Conservation (phyloP, 2,888 invertebrate species). For the Scaptodrosophila latifasciaeformis region DNA sequence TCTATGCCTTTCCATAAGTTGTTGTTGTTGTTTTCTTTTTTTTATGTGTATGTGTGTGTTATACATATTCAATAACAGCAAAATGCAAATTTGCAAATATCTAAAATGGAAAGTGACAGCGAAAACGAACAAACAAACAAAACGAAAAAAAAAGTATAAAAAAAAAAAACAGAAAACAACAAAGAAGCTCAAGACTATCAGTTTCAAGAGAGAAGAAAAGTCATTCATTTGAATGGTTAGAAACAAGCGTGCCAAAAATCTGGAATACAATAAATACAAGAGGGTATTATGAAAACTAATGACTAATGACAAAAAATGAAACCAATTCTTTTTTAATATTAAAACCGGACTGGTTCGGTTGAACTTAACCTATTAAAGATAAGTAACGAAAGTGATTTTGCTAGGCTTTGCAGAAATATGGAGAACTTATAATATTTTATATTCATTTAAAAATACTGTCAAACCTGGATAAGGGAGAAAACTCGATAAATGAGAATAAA, state of each 20-base stretch:
- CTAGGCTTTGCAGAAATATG: too few relatives aligned
- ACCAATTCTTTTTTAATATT: too few relatives aligned
- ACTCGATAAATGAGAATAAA: too few relatives aligned
- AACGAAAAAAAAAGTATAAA: not conserved
- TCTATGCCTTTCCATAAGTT: constrained; percentile 13
- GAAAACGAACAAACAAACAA: constrained; percentile 26
- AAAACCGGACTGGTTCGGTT: too few relatives aligned
- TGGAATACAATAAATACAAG: too few relatives aligned
- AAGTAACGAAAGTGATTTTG: too few relatives aligned
- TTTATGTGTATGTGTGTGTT: constrained; percentile 27
- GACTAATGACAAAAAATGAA: too few relatives aligned
- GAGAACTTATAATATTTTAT: too few relatives aligned
- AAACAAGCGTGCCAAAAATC: not conserved
- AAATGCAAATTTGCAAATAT: constrained; percentile 62
- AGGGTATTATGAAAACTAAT: too few relatives aligned
- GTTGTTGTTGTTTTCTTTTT: constrained; percentile 13
- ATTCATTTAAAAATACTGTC: too few relatives aligned
- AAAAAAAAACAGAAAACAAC: not conserved
- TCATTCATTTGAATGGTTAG: not conserved
- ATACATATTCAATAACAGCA: constrained; percentile 64
- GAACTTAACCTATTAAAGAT: too few relatives aligned
- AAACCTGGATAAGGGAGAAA: too few relatives aligned
- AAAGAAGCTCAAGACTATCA: not conserved
- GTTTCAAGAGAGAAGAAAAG: not conserved
- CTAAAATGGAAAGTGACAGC: constrained; percentile 64